Conservation (phyloP, 37 sponge, comb jelly and placozoan genomes). For the Bolinopsis microptera region DNA sequence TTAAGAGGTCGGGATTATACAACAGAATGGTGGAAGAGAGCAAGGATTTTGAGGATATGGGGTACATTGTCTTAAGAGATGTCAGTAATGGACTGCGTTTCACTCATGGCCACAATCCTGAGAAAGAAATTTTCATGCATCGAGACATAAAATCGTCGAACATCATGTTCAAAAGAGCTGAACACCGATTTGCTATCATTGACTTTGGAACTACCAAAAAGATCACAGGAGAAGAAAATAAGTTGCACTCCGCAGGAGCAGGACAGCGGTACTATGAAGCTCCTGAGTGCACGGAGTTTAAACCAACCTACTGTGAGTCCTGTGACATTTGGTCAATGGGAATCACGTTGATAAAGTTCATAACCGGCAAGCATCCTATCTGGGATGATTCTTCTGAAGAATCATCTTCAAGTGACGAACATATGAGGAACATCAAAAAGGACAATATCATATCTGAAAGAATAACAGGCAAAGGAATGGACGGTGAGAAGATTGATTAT, state of each 20-base stretch:
- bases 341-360: neutral
- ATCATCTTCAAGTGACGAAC: neutral
- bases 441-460: neutral
- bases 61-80: neutral
- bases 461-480: neutral
- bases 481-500: neutral
- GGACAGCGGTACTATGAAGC: neutral
- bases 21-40: neutral
- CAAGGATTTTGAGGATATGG: neutral
- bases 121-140: neutral
- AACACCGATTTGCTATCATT: neutral
- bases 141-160: constrained; percentile 21
- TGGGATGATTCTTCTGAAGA: neutral
- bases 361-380: neutral
- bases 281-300: neutral
- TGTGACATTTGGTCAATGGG: constrained; percentile 39
- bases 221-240: neutral
- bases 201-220: constrained; percentile 29
- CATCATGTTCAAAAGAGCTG: neutral
- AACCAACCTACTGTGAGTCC: neutral
- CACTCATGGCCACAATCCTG: neutral
- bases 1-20: neutral
- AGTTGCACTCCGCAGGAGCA: neutral
- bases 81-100: neutral
- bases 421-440: neutral